These are phyloP conservation scores for Brachypodius melanocephalos DNA, from an alignment of 2,113 vertebrate genomes.

Conservation along the genomic window DNA sequence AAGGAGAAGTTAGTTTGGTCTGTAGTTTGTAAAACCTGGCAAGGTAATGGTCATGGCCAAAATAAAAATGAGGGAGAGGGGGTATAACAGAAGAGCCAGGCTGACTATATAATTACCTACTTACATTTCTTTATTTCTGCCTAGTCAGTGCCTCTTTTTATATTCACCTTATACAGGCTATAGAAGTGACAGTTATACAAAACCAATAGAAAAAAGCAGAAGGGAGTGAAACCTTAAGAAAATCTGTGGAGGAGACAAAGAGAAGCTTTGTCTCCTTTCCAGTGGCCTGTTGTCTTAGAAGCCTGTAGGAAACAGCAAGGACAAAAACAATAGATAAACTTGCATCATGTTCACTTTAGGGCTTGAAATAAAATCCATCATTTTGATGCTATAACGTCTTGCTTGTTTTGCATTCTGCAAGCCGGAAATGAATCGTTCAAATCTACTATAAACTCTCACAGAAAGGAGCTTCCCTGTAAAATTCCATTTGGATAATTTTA, in stretches of 20 bases:
- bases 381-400: neutral
- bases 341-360: neutral
- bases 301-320: neutral
- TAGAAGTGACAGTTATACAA: neutral
- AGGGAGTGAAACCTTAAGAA: neutral
- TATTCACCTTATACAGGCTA: neutral
- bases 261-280: neutral
- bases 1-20: neutral
- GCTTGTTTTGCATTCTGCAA: neutral
- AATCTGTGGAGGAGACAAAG: neutral
- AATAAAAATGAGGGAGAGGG: neutral
- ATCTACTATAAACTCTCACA: neutral
- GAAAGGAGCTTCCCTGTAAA: neutral
- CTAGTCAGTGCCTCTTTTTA: neutral
- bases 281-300: neutral
- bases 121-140: neutral
- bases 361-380: neutral
- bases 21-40: neutral
- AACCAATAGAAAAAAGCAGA: neutral
- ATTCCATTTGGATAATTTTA: neutral
- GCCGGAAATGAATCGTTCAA: neutral
- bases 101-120: neutral
- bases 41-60: neutral
- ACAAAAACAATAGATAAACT: neutral
- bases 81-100: neutral